phyloP scores from a whole-genome alignment of 2,797 vertebrate species.

The Amblyraja radiata region DNA sequence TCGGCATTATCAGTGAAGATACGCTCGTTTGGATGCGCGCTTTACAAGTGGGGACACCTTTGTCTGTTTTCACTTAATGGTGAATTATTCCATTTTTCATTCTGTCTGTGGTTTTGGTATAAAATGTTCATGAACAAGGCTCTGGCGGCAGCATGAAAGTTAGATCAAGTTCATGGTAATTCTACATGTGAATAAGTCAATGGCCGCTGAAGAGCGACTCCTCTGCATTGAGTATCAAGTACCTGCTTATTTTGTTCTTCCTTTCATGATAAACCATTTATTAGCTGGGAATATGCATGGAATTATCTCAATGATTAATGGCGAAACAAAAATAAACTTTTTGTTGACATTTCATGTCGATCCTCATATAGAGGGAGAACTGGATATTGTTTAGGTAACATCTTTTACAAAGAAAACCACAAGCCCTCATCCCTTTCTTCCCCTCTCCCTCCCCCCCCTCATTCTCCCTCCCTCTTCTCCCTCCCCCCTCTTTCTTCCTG shows the following conservation, averaged over 20 bases:
- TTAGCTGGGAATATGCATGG: not conserved
- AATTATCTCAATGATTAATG: not conserved
- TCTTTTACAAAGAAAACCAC: no score
- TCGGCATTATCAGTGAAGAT: not conserved
- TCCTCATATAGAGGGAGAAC: not conserved
- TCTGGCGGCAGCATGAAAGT: not conserved
- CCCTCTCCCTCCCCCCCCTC: no score
- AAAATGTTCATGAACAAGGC: not conserved
- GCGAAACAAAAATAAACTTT: not conserved
- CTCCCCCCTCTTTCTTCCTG: no score
- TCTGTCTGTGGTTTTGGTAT: not conserved
- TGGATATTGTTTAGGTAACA: not conserved
- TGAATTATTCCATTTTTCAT: not conserved
- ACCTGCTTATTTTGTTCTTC: not conserved
- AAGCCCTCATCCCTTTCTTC: no score
- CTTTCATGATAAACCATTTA: not conserved
- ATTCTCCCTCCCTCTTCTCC: no score
- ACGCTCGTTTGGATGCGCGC: not conserved
- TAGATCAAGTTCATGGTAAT: constrained; percentile 1
- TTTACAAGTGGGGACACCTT: not conserved
- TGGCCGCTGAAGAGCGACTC: no score
- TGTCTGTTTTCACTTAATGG: not conserved
- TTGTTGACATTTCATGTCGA: not conserved
- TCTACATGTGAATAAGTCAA: not conserved
- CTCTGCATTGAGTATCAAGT: not conserved